phyloP scores from a whole-genome alignment of 2,888 invertebrate genomes.

The Caenorhabditis doughertyi region DNA sequence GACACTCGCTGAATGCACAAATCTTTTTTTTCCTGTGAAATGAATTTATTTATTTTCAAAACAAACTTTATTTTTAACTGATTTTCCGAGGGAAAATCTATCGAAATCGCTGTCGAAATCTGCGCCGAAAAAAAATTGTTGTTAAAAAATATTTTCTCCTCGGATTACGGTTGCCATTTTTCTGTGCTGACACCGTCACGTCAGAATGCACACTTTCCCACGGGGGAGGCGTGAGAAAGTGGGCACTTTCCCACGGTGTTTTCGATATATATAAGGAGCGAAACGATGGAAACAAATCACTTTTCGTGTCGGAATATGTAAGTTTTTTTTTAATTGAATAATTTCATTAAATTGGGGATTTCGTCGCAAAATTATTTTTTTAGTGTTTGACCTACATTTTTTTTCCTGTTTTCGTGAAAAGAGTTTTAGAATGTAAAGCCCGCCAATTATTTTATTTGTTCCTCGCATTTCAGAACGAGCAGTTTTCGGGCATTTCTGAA shows the following conservation, averaged over 20 bases:
- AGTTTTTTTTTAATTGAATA: background rate
- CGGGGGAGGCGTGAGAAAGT: slow-evolving; percentile 37
- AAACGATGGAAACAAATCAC: background rate
- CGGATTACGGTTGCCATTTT: background rate
- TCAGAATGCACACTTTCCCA: slow-evolving; percentile 35
- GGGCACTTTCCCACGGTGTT: slow-evolving; percentile 33
- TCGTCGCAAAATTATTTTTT: background rate
- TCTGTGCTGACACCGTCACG: slow-evolving; percentile 7
- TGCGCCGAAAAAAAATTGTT: background rate
- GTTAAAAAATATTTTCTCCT: background rate
- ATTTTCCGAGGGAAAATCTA: too few species aligned
- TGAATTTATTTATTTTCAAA: too few species aligned
- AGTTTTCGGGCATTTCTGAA: slow-evolving; percentile 8
- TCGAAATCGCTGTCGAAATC: too few species aligned
- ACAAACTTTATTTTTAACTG: too few species aligned
- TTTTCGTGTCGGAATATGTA: background rate
- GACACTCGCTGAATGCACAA: background rate
- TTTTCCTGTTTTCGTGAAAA: too few species aligned
- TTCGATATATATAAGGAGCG: slow-evolving; percentile 16
- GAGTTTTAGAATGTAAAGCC: background rate
- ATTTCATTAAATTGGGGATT: background rate
- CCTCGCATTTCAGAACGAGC: too few species aligned
- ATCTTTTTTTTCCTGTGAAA: too few species aligned
- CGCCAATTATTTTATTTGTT: slow-evolving; percentile 17
- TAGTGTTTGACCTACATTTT: too few species aligned